Evolutionary conservation across 2,888 invertebrate genomes (phyloP).

Genomic region (Eupithecia centaureata): DNA sequence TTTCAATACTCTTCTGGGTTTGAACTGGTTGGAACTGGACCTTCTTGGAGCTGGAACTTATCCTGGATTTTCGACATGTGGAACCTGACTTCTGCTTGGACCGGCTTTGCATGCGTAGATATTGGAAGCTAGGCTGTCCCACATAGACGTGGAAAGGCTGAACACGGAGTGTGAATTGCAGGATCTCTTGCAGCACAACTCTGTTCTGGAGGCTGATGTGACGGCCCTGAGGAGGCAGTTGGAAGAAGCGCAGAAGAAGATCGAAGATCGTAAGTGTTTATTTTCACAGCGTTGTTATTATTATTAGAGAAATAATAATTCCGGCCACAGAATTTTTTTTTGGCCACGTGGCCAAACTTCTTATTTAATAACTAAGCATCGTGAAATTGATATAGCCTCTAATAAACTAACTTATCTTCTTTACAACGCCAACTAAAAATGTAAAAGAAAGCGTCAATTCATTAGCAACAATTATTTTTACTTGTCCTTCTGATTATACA

Average conservation of each 20-base stretch:
- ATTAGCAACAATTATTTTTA: no score
- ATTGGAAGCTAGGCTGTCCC: slow-evolving; percentile 85
- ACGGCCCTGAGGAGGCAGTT: slow-evolving; percentile 78
- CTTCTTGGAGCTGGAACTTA: background rate
- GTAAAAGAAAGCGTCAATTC: no score
- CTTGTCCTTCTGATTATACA: no score
- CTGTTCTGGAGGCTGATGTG: slow-evolving; percentile 85
- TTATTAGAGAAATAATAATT: no score
- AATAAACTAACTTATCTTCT: no score
- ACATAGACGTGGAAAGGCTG: slow-evolving; percentile 85
- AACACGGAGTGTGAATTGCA: slow-evolving; percentile 84
- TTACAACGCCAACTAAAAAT: no score
- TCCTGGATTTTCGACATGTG: slow-evolving; percentile 30
- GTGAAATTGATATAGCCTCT: no score
- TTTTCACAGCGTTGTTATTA: no score
- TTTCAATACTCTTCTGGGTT: slow-evolving; percentile 19
- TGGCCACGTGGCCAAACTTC: no score
- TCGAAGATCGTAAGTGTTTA: slow-evolving; percentile 71
- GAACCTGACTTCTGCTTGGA: slow-evolving; percentile 21
- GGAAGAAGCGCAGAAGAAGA: slow-evolving; percentile 64
- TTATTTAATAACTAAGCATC: no score
- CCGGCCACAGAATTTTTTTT: no score
- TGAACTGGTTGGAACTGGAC: slow-evolving; percentile 4
- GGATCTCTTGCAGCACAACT: slow-evolving; percentile 87
- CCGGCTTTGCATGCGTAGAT: slow-evolving; percentile 71